These are phyloP conservation scores for Pangasius larnaudii DNA, from an alignment of 2,797 vertebrate species.

Conservation along the genomic window DNA sequence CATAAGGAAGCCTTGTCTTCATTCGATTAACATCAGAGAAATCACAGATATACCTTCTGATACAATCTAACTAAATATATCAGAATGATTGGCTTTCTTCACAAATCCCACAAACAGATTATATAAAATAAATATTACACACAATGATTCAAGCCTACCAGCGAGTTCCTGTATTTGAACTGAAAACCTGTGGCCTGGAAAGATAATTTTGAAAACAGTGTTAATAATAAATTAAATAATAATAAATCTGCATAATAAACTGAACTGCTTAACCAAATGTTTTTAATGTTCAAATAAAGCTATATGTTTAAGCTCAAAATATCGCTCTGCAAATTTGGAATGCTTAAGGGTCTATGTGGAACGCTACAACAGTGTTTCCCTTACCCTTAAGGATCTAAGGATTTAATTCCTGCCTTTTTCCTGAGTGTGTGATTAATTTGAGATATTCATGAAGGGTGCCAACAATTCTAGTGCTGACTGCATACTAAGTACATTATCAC, in stretches of 20 bases:
- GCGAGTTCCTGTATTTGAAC: not conserved
- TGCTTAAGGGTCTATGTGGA: not conserved
- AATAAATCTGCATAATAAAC: not conserved
- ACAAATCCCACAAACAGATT: not conserved
- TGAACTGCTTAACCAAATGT: not conserved
- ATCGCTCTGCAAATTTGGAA: not conserved
- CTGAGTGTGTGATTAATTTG: not conserved
- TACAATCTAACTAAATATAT: not conserved
- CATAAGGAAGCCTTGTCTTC: conserved; percentile 12
- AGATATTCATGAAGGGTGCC: not conserved
- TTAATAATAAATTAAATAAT: too few species aligned
- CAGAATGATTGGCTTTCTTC: not conserved
- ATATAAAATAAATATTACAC: not conserved
- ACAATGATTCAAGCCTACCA: not conserved
- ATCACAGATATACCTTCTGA: too few species aligned
- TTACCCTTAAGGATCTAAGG: not conserved
- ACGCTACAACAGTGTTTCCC: not conserved
- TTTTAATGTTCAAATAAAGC: not conserved
- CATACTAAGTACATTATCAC: not conserved
- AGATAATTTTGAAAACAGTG: not conserved
- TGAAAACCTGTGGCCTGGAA: not conserved
- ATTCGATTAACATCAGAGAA: not conserved
- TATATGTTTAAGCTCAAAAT: not conserved
- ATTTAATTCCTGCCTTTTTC: not conserved
- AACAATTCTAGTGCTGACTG: not conserved